Evolutionary conservation across 2,888 invertebrate species (phyloP), one percentile per base, ranked within the genome.

Genomic region (Cheilosia vulpina): DNA sequence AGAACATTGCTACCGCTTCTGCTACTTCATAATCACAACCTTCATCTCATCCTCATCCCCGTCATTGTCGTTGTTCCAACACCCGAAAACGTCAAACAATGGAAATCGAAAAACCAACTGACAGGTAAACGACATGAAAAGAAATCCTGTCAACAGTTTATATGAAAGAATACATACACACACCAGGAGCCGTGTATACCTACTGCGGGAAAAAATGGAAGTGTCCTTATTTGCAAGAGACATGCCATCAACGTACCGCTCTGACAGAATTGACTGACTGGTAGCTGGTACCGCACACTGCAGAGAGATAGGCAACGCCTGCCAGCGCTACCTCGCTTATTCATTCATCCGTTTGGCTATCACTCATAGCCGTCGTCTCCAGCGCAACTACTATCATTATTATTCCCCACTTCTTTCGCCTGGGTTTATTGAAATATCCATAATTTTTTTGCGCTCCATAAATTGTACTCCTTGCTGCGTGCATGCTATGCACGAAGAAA

Each of bases 241-340:
- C 75, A 66, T 47, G 41, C 47, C 76, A 68, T 55, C 62, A 82
- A 50, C 53, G 38, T 45, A 52, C 58, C 69, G 50, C 58, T 53
- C 71, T 66, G 82, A 66, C 65, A 77, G 34, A 71, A 71, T 76
- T 75, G 75, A 84, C 75, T 84, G 76, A 81, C 81, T 73, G 62
- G 45, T 66, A 27, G 75, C 60, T 65, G 57, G 24, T 65, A 38
- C 72, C 43, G 62, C 71, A 45, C 45, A 79, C 53, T 17, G 76
- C 58, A 66, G 45, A 73, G 75, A 76, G 58, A 75, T 71, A 71
- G 65, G 55, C 80, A 43, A 34, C 66, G 72, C 55, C 68, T 50
- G 62, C 71, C 66, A 13, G 45, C 55, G 66, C 50, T 82, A 79
- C 75, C 55, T 71, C 71, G 55, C 52, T 55, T 41, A 75, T 65